phyloP scores from a whole-genome alignment of 2,888 invertebrate genomes.

The Lepidocyrtoides sp. region DNA sequence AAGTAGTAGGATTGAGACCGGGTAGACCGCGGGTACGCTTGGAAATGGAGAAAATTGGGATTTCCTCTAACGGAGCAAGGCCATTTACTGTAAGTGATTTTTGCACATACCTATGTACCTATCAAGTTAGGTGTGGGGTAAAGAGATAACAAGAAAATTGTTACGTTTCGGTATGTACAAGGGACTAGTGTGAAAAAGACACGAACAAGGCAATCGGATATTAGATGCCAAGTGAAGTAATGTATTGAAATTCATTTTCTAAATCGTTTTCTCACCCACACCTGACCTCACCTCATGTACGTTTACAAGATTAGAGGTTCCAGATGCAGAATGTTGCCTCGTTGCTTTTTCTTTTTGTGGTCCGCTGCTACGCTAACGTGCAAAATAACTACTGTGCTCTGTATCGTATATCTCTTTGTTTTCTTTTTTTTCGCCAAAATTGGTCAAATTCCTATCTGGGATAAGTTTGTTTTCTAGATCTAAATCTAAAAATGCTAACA shows the following conservation, averaged over 20 bases:
- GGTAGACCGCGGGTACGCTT: conserved; percentile 90
- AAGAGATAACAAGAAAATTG: conserved; percentile 6
- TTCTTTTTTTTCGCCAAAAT: no score
- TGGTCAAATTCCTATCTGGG: no score
- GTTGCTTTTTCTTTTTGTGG: no score
- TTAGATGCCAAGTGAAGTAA: conserved; percentile 34
- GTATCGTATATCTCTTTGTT: no score
- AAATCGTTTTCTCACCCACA: not conserved
- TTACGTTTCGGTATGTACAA: not conserved
- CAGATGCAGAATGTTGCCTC: no score
- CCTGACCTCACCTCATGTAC: not conserved
- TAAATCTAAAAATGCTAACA: no score
- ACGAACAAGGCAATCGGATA: not conserved
- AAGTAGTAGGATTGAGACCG: conserved; percentile 93
- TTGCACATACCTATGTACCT: not conserved
- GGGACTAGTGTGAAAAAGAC: no score
- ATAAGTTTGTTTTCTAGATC: no score
- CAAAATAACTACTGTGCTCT: no score
- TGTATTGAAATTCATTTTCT: conserved; percentile 35
- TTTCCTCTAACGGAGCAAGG: conserved; percentile 77
- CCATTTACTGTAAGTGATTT: conserved; percentile 83
- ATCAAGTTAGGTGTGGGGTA: not conserved
- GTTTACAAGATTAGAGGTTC: no score
- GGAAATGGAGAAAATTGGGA: conserved; percentile 87
- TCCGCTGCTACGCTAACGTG: no score